Evolutionary conservation across 1,140 invertebrate genomes (phyloP), one percentile per base, ranked within the genome.

Genomic region (Danaus melanippus): DNA sequence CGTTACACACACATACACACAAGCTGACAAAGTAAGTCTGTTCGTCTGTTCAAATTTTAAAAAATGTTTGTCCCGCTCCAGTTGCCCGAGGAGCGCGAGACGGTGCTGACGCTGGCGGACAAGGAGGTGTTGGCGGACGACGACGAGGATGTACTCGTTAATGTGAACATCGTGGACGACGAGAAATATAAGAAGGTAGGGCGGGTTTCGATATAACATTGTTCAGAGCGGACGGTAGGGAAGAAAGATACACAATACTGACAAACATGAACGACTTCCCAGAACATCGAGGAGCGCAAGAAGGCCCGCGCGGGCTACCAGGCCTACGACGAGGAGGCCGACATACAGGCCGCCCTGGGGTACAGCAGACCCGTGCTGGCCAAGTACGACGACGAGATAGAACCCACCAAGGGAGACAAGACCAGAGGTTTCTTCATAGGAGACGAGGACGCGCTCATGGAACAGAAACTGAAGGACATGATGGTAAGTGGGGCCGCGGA

Each of bases 361-460:
- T 56, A 50, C 47, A 47, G 46, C 45, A 92, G 86, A 74, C 90
- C 82, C 71, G 76, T 97, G 12, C 89, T 99, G 8, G 87, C 92
- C 57, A 98, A 99, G 88, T 99, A 99, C 84, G 97, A 99, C 85
- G 97, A 98, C 76, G 97, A 98, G 84, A 93, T 99, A 45, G 92
- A 94, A 46, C 41, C 58, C 43, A 96, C 84, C 42, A 90, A 91
- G 62, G 78, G 86, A 15, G 90, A 92, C 61, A 93, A 94, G 69
- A 91, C 90, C 53, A 90, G 93, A 46, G 93, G 91, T 46, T 99
- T 99, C 88, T 81, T 90, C 42, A 90, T 98, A 60, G 96, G 96
- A 50, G 87, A 89, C 57, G 84, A 88, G 49, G 85, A 84, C 60
- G 71, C 73, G 3, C 56, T 84, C 56, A 67, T 79, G 17, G 76